Base-by-base conservation (phyloP, 1,140 invertebrate genomes). In the Musca domestica region DNA sequence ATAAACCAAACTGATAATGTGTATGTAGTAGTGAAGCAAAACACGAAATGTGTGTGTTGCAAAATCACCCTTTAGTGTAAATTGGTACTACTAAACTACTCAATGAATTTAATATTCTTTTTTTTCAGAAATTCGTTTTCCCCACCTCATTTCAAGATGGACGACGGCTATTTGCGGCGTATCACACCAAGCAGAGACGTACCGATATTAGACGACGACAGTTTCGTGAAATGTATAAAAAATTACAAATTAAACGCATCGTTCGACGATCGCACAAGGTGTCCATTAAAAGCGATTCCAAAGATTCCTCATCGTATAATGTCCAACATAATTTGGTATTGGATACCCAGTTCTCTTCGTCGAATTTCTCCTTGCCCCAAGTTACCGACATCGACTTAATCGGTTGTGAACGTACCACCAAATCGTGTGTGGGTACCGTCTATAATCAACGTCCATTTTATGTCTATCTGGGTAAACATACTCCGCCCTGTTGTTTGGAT, bases 401-500 rank as follows among this genome's bases (percentile, higher is more conserved):
- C 82, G 95, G 95, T 23, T 94, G 92, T 76, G 86, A 85, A 19
- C 86, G 89, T 72, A 86, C 89, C 52, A 91, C 88, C 14, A 78
- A 85, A 12, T 83, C 93, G 17, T 97, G 95, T 83, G 95, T 95
- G 80, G 92, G 91, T 5, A 88, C 90, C 0, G 90, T 96, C 0
- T 82, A 91, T 6, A 90, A 93, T 75, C 90, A 90, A 48, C 88
- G 90, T 34, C 94, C 94, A 9, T 91, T 92, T 2, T 96, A 94
- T 82, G 82, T 95, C 1, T 89, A 91, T 70, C 83, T 90, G 69
- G 88, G 88, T 23, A 88, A 90, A 69, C 94, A 93, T 84, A 95
- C 93, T 2, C 95, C 95, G 12, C 94, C 94, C 0, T 97, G 95
- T 78, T 97, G 95, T 81, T 83, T 94, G 27, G 88, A 90, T 68